Evolutionary conservation across 2,797 vertebrate species (phyloP).

Genomic region (Australoheros facetus): DNA sequence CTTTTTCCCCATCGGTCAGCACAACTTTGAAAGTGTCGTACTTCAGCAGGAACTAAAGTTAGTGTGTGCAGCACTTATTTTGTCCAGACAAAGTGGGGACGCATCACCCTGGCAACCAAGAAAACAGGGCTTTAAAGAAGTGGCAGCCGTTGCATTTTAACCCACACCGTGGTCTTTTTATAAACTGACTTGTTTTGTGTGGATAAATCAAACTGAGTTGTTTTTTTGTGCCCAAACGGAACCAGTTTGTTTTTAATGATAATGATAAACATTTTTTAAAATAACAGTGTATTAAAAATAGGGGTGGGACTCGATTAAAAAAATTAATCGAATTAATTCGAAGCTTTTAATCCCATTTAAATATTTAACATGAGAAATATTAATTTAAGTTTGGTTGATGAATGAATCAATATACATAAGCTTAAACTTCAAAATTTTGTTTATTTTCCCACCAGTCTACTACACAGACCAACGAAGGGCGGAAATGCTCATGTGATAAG

Average conservation of each 20-base stretch:
- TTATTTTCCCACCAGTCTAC: too few species aligned
- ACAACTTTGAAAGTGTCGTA: background rate
- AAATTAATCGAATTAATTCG: too few species aligned
- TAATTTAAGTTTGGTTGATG: too few species aligned
- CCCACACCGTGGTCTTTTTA: background rate
- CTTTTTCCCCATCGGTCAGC: background rate
- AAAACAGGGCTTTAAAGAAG: background rate
- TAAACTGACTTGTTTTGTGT: background rate
- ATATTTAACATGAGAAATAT: too few species aligned
- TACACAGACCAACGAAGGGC: too few species aligned
- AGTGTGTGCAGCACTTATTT: rapidly evolving
- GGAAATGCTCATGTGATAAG: too few species aligned
- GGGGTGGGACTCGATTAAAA: too few species aligned
- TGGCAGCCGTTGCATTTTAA: background rate
- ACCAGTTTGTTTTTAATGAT: background rate
- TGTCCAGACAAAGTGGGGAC: background rate
- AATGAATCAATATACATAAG: too few species aligned
- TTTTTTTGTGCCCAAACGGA: too few species aligned
- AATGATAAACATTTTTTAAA: background rate
- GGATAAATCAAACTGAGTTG: background rate
- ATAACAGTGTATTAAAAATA: background rate
- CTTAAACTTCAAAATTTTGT: too few species aligned
- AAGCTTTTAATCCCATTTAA: too few species aligned
- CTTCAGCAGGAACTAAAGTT: background rate
- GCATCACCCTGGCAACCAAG: background rate